A percentile compares a stretch with the other conserved stretches of the same genome.
Evolutionary conservation across 2,113 vertebrate genomes (phyloP).

Genomic region (Orycteropus afer): DNA sequence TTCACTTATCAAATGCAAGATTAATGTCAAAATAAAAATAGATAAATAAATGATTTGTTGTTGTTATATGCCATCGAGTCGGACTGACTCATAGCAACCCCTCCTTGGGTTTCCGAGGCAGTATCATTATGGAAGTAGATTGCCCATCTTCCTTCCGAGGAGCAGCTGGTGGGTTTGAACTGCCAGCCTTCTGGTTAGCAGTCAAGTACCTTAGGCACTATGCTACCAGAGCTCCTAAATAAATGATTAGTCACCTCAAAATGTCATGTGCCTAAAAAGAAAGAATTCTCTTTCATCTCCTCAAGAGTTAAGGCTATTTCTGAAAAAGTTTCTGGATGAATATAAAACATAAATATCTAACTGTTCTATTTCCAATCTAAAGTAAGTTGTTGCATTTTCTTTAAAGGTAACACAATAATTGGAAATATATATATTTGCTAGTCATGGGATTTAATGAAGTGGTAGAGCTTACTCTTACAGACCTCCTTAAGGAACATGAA

Average conservation of each 20-base stretch:
- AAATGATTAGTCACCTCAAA: constrained; percentile 27
- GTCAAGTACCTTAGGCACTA: too few species aligned
- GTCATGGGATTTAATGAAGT: background rate
- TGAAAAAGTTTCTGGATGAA: background rate
- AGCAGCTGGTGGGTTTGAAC: too few species aligned
- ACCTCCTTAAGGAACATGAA: background rate
- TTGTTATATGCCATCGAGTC: too few species aligned
- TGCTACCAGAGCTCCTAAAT: too few species aligned
- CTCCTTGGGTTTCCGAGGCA: too few species aligned
- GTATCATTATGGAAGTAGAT: too few species aligned
- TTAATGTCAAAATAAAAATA: background rate
- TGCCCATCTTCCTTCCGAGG: too few species aligned
- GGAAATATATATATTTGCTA: background rate
- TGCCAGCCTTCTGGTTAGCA: too few species aligned
- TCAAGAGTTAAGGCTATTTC: background rate
- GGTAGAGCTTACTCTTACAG: background rate
- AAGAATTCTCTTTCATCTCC: background rate
- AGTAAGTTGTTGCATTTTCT: constrained; percentile 8
- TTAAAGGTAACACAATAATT: background rate
- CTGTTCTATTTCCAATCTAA: background rate
- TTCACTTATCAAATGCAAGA: background rate
- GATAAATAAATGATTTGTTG: too few species aligned
- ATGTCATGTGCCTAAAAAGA: background rate
- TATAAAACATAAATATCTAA: background rate
- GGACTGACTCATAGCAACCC: too few species aligned